phyloP scores from a whole-genome alignment of 2,888 invertebrate genomes.

The Pasiphila rectangulata region DNA sequence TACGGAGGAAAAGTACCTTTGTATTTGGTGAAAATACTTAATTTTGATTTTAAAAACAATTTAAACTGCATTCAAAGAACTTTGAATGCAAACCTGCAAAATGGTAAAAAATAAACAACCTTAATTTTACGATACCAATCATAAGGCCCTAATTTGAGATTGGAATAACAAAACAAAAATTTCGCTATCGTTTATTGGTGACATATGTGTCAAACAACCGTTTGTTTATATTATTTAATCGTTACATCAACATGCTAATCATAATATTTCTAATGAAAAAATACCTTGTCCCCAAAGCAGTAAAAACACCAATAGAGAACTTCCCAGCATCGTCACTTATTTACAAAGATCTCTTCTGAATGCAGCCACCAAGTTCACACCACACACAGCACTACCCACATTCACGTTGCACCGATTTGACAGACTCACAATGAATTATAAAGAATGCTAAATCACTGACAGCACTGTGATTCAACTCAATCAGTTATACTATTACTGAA shows the following conservation, averaged over 20 bases:
- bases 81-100: too few relatives aligned
- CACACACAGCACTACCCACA: slow-evolving; percentile 15
- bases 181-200: too few relatives aligned
- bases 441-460: slow-evolving; percentile 39
- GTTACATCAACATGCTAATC: background rate
- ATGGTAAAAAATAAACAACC: too few relatives aligned
- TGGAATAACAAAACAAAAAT: too few relatives aligned
- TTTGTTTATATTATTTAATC: background rate
- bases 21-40: too few relatives aligned
- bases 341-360: slow-evolving; percentile 25
- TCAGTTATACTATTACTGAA: slow-evolving; percentile 39
- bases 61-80: too few relatives aligned
- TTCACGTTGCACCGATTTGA: slow-evolving; percentile 32
- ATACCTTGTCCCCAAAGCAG: slow-evolving; percentile 60
- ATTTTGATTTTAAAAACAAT: too few relatives aligned
- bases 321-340: slow-evolving; percentile 46
- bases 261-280: background rate
- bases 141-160: too few relatives aligned
- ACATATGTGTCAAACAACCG: too few relatives aligned
- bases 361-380: slow-evolving; percentile 14
- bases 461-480: slow-evolving; percentile 30
- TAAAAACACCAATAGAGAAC: slow-evolving; percentile 45
- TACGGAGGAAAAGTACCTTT: too few relatives aligned
- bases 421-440: slow-evolving; percentile 13
- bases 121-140: too few relatives aligned